Base-by-base conservation (phyloP, 2,113 vertebrate genomes). In the Todiramphus chloris region DNA sequence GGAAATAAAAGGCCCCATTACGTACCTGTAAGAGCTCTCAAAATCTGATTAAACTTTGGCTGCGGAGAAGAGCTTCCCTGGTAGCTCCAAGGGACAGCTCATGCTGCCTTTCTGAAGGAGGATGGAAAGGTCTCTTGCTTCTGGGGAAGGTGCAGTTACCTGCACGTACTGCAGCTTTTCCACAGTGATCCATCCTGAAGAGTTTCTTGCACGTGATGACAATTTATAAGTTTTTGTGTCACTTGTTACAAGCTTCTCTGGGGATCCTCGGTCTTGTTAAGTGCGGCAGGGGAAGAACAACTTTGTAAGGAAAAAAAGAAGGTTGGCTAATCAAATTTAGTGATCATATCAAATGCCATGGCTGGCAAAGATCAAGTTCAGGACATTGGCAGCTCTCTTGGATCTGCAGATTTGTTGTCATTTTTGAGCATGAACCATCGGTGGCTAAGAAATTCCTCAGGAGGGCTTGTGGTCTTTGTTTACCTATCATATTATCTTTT, bases 401-500 rank as follows among this genome's bases (percentile, higher is more conserved):
- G 10, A 16, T 39, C 44, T 66, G 13, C 41, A 39, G 35, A 12
- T 56, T n/a, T 77, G 28, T 41, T 55, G 30, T 16, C 0, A 3
- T 16, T 87, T 72, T 74, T 51, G 68, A 39, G 59, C 1, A 1
- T 6, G 11, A 62, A 17, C 7, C 2, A 0, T 19, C 20, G 48
- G 37, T 74, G 63, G 41, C 30, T 66, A 39, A 44, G 27, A 60
- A 85, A 44, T 0, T 63, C 43, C 27, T 68, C 17, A 33, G 39
- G 41, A 9, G 53, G 13, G 6, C 18, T 8, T 37, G 4, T 8
- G 5, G 7, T 70, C 8, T 82, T 51, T 68, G 28, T 31, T 60
- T 17, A 28, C 27, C 39, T 86, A 24, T 44, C 16, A 37, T 39
- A 8, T 33, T 13, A 5, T 24, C 35, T 62, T 15, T 43, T 28